Percentiles rank a stretch among this genome's conserved stretches.
Conservation (phyloP, 2,888 invertebrate genomes). For the Athalia circularis region DNA sequence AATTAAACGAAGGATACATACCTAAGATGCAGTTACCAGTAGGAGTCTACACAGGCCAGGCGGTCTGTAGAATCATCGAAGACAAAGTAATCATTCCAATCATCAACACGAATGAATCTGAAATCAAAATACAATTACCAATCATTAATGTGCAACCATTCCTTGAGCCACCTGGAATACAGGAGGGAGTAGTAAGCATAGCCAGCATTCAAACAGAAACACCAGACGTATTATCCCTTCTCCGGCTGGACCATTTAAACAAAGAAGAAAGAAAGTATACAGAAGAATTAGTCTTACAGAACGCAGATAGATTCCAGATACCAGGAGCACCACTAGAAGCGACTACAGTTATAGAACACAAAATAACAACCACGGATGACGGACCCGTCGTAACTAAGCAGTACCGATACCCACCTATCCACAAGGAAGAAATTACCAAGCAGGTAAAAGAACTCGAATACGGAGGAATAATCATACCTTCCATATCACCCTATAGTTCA, state of each 20-base stretch:
- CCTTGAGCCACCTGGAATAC: not conserved
- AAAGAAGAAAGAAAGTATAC: too few relatives aligned
- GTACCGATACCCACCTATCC: constrained; percentile 57
- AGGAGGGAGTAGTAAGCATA: constrained; percentile 13
- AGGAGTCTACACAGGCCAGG: too few relatives aligned
- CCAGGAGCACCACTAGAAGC: constrained; percentile 49
- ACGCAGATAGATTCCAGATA: too few relatives aligned
- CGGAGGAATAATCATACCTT: constrained; percentile 63
- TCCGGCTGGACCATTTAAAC: too few relatives aligned
- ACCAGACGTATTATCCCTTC: not conserved
- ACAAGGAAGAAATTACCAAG: constrained; percentile 59
- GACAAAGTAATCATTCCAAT: too few relatives aligned
- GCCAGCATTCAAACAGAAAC: constrained; percentile 27
- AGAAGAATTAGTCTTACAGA: too few relatives aligned
- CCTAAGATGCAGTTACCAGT: too few relatives aligned
- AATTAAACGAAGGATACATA: too few relatives aligned
- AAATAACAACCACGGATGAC: constrained; percentile 40
- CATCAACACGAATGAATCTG: too few relatives aligned
- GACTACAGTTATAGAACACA: constrained; percentile 39
- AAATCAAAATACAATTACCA: too few relatives aligned
- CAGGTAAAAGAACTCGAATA: constrained; percentile 62
- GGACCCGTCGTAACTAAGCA: constrained; percentile 17
- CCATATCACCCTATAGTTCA: constrained; percentile 64
- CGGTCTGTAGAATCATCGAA: too few relatives aligned
- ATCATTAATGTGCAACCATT: too few relatives aligned